Base-by-base conservation (phyloP, 2,888 invertebrate genomes). In the Notodonta dromedarius region DNA sequence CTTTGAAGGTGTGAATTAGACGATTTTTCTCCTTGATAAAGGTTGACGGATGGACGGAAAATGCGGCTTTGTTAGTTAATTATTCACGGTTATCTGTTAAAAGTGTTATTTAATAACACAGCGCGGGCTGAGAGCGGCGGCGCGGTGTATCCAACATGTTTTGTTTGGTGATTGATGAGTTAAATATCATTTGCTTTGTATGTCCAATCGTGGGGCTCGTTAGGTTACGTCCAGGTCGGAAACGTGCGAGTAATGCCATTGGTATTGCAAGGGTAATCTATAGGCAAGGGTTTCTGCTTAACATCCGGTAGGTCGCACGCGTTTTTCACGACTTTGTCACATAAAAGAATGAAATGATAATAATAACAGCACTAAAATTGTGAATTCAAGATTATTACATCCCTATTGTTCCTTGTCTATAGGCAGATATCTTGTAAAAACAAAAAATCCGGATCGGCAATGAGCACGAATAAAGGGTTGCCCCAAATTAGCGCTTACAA, bases 21-120 rank as follows among this genome's bases (percentile, higher is more conserved):
- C 83, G 91, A 91, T 92, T 89, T 91, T 90, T 90, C 89, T 88
- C 82, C 77, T 74, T 89, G 92, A 93, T 92, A 92, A 89, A 90
- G 88, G 88, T 90, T 88, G 91, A 91, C 87, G 83, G 89, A 89
- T 84, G 85, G 82, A 84, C 73, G 82, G 83, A 85, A 87, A 88
- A 87, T 82, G 83, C 79, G 69, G 83, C 85, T 88, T 89, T 90
- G 89, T 88, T 71, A 75, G 77, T 80, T 89, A 88, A 91, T 92
- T 91, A 91, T 88, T 78, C 89, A 91, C 80, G 91, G 89, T 89
- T 88, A 88, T 90, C 86, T 83, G 88, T 88, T 86, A 84, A 76
- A 86, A 84, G 81, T 46, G 46, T 87, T 86, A 89, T 91, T 90
- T 92, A 93, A 92, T 92, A 90, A 92, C 78, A 90, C 76, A 83